Evolutionary conservation across 2,113 vertebrate species (phyloP), one percentile per base, ranked within the genome.

Genomic region (Cheilinus undulatus): DNA sequence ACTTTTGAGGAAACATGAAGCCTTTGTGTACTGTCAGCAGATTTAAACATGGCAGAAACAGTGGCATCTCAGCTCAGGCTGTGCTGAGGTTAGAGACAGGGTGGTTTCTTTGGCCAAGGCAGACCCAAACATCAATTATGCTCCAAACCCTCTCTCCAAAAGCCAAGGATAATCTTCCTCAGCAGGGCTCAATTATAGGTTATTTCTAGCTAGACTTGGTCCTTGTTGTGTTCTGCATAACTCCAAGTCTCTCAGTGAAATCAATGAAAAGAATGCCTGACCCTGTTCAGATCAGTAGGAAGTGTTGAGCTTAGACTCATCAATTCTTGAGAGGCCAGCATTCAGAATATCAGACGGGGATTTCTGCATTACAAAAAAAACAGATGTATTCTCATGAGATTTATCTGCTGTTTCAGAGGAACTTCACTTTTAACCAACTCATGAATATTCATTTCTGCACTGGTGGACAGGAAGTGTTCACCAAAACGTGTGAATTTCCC

Each of bases 121-220:
- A 73, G 87, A 78, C 80, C 81, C 74, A 89, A 92, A 91, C 90
- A 91, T 88, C 85, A 91, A 87, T 92, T 90, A 90, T 81, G 73
- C 70, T 86, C 85, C 82, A 82, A 86, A 86, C 76, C 75, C 63
- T 85, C 72, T 80, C 78, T 88, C 83, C 83, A 54, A 76, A 86
- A 83, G 76, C 80, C 85, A 84, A 84, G 88, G 86, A 86, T 92
- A 92, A 92, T 90, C 84, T 87, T 72, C 73, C 80, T 89, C 81
- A 78, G 88, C 80, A 88, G 85, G 85, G 81, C 88, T 88, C 89
- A 92, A 90, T 92, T 92, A 92, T 82, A 66, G 86, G 88, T 89
- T 92, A 92, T 92, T 92, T 92, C 78, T 74, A 86, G 86, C 83
- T 78, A 28, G 73, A 83, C 80, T 86, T 76, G 14, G 58, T 53